Percentiles rank a stretch among this genome's conserved stretches.
Evolutionary conservation across 2,113 vertebrate species (phyloP).

Genomic region (Channa maculata): DNA sequence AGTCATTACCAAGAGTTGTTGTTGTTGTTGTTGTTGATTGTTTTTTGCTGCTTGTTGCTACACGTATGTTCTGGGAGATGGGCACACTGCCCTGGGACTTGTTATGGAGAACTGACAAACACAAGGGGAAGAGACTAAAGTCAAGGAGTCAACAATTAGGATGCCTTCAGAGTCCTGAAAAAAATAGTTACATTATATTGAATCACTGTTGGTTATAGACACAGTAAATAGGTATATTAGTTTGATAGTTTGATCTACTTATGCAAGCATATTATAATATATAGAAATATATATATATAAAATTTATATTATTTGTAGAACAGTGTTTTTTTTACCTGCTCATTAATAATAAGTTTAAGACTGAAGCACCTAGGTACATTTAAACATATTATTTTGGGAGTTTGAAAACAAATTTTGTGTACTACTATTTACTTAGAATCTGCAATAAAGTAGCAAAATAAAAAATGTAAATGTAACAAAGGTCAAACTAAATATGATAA

Average conservation of each 20-base stretch:
- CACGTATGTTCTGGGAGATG: conserved; percentile 9
- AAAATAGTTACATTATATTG: neutral
- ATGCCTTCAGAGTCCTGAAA: conserved; percentile 36
- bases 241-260: neutral
- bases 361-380: too few relatives aligned
- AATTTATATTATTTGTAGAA: too few relatives aligned
- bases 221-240: neutral
- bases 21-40: conserved; percentile 35
- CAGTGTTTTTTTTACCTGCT: too few relatives aligned
- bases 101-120: conserved; percentile 73
- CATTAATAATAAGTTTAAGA: too few relatives aligned
- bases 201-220: neutral
- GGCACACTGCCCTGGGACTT: conserved; percentile 66
- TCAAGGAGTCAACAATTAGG: conserved; percentile 36
- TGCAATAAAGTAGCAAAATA: conserved; percentile 21
- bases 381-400: neutral
- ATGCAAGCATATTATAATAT: too few relatives aligned
- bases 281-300: neutral
- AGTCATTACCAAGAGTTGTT: conserved; percentile 77
- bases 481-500: neutral
- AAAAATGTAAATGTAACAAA: conserved; percentile 7
- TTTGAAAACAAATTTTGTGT: neutral
- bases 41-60: conserved; percentile 10
- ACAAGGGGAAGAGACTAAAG: conserved; percentile 55
- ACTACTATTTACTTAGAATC: too few relatives aligned